Percentiles rank a stretch among this genome's conserved stretches.
These are phyloP conservation scores for Bryconaethiops microstoma DNA, from an alignment of 2,797 vertebrate genomes.

Conservation along the genomic window DNA sequence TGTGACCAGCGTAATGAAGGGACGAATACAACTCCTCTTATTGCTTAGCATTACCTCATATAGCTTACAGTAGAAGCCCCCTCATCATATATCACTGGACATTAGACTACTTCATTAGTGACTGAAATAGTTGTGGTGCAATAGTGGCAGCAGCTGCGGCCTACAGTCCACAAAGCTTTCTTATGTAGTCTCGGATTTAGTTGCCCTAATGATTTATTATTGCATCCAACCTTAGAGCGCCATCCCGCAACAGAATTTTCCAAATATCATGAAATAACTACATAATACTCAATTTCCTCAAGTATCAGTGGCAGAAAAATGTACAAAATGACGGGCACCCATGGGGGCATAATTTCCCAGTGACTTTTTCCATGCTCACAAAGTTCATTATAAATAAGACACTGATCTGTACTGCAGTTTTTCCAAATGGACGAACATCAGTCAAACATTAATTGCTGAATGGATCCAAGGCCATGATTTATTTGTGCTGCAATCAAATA, in stretches of 20 bases:
- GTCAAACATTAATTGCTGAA: slow-evolving; percentile 45
- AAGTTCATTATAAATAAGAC: slow-evolving; percentile 42
- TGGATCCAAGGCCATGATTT: slow-evolving; percentile 42
- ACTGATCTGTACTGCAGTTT: slow-evolving; percentile 31
- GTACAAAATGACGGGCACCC: slow-evolving; percentile 6
- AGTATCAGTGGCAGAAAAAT: slow-evolving; percentile 22
- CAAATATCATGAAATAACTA: slow-evolving; percentile 7
- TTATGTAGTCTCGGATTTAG: slow-evolving; percentile 17
- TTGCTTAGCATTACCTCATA: slow-evolving; percentile 35
- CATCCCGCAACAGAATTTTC: slow-evolving; percentile 21
- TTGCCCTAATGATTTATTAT: slow-evolving; percentile 37
- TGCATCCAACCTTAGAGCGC: slow-evolving; percentile 1
- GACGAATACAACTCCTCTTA: slow-evolving; percentile 36
- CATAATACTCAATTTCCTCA: slow-evolving; percentile 1
- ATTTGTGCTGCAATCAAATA: slow-evolving; percentile 52
- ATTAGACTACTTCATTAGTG: slow-evolving; percentile 33
- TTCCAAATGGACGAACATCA: slow-evolving; percentile 40
- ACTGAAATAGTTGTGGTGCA: slow-evolving; percentile 28
- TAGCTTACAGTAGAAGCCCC: slow-evolving; percentile 17
- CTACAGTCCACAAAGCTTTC: slow-evolving; percentile 14
- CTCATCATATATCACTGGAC: slow-evolving; percentile 29
- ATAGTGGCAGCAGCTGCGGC: slow-evolving; percentile 1
- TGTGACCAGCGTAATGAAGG: slow-evolving; percentile 33
- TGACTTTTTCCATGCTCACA: slow-evolving; percentile 15
- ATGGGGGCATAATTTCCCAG: slow-evolving; percentile 26